A percentile compares a stretch with the other conserved stretches of the same genome.
Evolutionary conservation across 2,113 vertebrate genomes (phyloP).

Genomic region (Sinocyclocheilus maitianheensis): DNA sequence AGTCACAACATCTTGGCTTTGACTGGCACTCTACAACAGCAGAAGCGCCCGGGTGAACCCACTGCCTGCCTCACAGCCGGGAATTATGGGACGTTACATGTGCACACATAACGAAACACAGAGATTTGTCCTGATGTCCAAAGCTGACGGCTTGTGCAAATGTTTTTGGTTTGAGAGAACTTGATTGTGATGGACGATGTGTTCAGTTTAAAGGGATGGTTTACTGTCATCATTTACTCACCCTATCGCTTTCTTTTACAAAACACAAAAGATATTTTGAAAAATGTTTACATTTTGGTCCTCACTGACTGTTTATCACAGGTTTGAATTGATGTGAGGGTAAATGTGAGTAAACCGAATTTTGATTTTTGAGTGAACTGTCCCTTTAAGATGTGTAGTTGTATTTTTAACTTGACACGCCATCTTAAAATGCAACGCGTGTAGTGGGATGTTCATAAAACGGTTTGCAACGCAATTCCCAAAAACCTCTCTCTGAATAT

Average conservation of each 20-base stretch:
- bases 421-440: too few relatives aligned
- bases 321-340: too few relatives aligned
- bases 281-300: too few relatives aligned
- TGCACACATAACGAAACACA: slow-evolving; percentile 27
- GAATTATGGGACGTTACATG: slow-evolving; percentile 45
- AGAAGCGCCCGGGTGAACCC: slow-evolving; percentile 20
- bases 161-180: not conserved
- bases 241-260: not conserved
- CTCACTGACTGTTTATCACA: too few relatives aligned
- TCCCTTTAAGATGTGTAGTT: too few relatives aligned
- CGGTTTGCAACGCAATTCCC: too few relatives aligned
- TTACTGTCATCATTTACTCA: not conserved
- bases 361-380: too few relatives aligned
- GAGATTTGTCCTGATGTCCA: slow-evolving; percentile 8
- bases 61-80: slow-evolving; percentile 13
- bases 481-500: too few relatives aligned
- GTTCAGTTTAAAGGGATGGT: not conserved
- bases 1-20: slow-evolving; percentile 51
- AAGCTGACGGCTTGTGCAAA: slow-evolving; percentile 10
- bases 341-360: too few relatives aligned
- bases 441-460: too few relatives aligned
- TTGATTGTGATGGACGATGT: not conserved
- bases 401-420: too few relatives aligned
- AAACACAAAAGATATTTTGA: not conserved
- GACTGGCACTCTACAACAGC: slow-evolving; percentile 14